A percentile compares a stretch with the other conserved stretches of the same genome.
Evolutionary conservation across 1,140 invertebrate species (phyloP).

Genomic region (Paraescarpia echinospica): DNA sequence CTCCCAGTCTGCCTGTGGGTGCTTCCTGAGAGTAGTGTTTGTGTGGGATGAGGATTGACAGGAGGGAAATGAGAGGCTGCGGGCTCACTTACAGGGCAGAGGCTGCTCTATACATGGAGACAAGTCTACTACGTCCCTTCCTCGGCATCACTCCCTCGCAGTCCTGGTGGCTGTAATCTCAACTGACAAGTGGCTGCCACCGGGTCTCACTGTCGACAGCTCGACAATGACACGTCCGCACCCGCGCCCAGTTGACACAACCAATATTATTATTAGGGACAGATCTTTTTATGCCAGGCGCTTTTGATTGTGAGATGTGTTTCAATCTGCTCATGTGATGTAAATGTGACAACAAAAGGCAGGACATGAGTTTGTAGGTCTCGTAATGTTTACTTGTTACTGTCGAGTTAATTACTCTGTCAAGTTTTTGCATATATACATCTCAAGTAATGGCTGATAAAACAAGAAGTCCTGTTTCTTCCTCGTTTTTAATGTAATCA

Average conservation of each 20-base stretch:
- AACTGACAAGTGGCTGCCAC: background rate
- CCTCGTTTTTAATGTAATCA: no score
- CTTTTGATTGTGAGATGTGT: background rate
- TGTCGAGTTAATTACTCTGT: background rate
- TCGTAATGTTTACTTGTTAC: background rate
- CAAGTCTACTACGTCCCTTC: background rate
- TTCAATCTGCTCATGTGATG: background rate
- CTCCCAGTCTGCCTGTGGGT: background rate
- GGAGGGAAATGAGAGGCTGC: background rate
- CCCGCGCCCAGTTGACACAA: background rate
- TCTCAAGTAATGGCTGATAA: background rate
- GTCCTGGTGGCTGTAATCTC: background rate
- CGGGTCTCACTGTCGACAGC: background rate
- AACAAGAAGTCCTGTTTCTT: no score
- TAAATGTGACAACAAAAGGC: background rate
- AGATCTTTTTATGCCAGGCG: background rate
- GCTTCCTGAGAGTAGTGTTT: background rate
- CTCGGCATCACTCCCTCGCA: background rate
- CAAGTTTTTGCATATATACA: background rate
- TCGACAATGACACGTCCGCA: background rate
- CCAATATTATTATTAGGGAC: background rate
- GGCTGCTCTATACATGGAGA: background rate
- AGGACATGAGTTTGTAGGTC: background rate
- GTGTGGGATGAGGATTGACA: no score
- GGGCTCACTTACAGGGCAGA: background rate